Conservation (phyloP, 2,113 vertebrate genomes). For the Psilopogon haemacephalus region DNA sequence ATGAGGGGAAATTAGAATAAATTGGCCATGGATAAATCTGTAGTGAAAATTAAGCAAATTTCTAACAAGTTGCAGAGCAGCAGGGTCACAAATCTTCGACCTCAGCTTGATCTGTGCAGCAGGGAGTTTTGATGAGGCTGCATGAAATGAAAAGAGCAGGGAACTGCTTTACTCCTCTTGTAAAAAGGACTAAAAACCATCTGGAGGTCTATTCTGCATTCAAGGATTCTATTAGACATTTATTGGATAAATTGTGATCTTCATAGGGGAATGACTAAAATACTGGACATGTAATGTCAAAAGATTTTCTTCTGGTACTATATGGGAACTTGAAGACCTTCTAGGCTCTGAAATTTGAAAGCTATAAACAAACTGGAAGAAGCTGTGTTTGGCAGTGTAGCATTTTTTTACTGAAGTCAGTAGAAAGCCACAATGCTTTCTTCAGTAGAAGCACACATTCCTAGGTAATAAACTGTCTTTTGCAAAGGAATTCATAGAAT, state of each 20-base stretch:
- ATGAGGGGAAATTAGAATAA: slow-evolving; percentile 11
- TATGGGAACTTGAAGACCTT: not conserved
- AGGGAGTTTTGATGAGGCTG: not conserved
- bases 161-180: not conserved
- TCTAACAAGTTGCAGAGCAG: not conserved
- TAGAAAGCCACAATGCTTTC: not conserved
- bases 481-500: not conserved
- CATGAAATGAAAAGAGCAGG: not conserved
- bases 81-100: not conserved
- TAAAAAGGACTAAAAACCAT: not conserved
- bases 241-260: not conserved
- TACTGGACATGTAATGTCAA: not conserved
- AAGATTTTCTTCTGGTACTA: not conserved
- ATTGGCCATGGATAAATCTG: slow-evolving; percentile 13
- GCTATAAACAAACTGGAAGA: not conserved
- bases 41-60: not conserved
- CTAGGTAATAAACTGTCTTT: not conserved
- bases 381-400: not conserved
- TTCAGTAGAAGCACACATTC: not conserved
- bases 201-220: not conserved
- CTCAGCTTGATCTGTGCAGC: not conserved
- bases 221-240: not conserved
- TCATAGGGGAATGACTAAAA: not conserved
- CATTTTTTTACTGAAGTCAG: not conserved
- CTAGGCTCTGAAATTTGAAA: not conserved